Evolutionary conservation across 1,140 invertebrate species (phyloP).

Genomic region (Dreissena rostriformis): DNA sequence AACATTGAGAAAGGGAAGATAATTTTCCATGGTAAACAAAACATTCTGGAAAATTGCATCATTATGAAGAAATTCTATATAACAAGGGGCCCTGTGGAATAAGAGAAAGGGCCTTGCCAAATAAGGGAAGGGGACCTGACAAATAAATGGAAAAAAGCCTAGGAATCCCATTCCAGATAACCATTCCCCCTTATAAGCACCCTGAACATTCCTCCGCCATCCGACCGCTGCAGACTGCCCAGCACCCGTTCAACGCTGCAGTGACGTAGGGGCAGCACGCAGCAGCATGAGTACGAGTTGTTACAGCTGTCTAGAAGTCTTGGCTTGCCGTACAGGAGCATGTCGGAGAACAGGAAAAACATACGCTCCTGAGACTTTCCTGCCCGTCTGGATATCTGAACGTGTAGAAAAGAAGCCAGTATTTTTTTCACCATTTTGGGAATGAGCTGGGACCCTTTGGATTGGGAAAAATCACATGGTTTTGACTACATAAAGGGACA

Average conservation of each 20-base stretch:
- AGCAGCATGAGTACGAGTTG: slow-evolving; percentile 77
- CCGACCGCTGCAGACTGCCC: slow-evolving; percentile 61
- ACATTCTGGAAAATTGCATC: too few species aligned
- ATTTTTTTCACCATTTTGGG: too few species aligned
- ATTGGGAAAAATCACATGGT: too few species aligned
- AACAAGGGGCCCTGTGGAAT: not conserved
- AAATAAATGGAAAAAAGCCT: not conserved
- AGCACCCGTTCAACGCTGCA: slow-evolving; percentile 78
- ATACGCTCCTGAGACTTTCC: slow-evolving; percentile 77
- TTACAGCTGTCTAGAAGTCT: slow-evolving; percentile 75
- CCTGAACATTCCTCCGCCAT: slow-evolving; percentile 75
- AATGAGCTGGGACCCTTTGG: too few species aligned
- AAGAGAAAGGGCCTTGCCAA: not conserved
- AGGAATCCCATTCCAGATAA: not conserved
- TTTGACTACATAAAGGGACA: too few species aligned
- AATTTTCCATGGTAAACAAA: too few species aligned
- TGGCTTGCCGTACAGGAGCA: slow-evolving; percentile 81
- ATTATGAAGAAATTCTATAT: too few species aligned
- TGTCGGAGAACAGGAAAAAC: slow-evolving; percentile 82
- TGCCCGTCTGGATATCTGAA: slow-evolving; percentile 80
- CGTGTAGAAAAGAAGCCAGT: too few species aligned
- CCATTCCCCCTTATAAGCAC: slow-evolving; percentile 57
- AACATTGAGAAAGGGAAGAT: too few species aligned
- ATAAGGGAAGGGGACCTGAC: not conserved
- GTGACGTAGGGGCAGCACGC: slow-evolving; percentile 79